Conservation (phyloP, 2,888 invertebrate genomes). For the Napeogenes sylphis region DNA sequence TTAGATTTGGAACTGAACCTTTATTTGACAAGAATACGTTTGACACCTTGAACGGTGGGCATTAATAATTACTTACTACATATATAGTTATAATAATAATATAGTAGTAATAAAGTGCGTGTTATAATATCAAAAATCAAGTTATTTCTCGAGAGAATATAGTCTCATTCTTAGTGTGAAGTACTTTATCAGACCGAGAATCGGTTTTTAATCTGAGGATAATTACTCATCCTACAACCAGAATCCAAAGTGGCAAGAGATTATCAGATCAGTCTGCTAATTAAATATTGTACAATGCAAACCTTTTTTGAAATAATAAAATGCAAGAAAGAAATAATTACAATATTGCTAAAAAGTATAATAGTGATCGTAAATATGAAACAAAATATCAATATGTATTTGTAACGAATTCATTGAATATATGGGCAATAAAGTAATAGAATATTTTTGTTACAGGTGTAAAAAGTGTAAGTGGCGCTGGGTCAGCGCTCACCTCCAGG, state of each 20-base stretch:
- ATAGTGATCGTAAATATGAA: too few relatives aligned
- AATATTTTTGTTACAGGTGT: slow-evolving; percentile 56
- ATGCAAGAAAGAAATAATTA: slow-evolving; percentile 8
- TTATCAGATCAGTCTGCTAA: slow-evolving; percentile 9
- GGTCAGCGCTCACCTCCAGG: slow-evolving; percentile 57
- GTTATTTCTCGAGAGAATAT: too few relatives aligned
- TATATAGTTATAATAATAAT: too few relatives aligned
- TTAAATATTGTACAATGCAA: slow-evolving; percentile 15
- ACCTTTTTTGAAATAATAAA: slow-evolving; percentile 11
- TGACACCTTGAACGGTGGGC: too few relatives aligned
- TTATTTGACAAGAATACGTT: too few relatives aligned
- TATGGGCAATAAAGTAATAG: background rate
- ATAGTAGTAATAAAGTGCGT: too few relatives aligned
- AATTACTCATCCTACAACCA: slow-evolving; percentile 10
- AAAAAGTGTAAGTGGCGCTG: slow-evolving; percentile 51
- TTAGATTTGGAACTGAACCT: too few relatives aligned
- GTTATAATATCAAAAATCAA: too few relatives aligned
- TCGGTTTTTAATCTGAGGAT: background rate
- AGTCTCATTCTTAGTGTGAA: background rate
- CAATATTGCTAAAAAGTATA: background rate
- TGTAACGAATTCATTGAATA: too few relatives aligned
- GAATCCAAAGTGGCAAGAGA: background rate
- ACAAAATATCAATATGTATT: too few relatives aligned
- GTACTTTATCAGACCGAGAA: background rate
- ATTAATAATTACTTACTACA: too few relatives aligned